Evolutionary conservation across 1,140 invertebrate species (phyloP).

Genomic region (Drosophila leontia): DNA sequence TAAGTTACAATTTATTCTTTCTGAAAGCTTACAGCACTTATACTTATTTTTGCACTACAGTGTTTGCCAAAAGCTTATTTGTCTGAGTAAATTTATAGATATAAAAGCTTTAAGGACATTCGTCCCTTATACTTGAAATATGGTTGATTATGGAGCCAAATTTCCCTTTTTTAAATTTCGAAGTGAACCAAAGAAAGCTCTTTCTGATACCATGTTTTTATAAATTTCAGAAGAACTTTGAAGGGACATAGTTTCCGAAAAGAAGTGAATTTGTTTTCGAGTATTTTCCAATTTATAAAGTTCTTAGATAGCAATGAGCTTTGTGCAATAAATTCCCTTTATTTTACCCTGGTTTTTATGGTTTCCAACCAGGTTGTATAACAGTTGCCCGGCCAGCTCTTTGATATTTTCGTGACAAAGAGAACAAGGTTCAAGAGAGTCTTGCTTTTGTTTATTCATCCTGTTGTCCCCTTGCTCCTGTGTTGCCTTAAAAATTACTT

Average conservation of each 20-base stretch:
- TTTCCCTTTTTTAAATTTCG: not conserved
- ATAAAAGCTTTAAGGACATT: not conserved
- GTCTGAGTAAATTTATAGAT: not conserved
- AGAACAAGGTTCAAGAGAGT: not conserved
- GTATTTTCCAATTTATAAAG: not conserved
- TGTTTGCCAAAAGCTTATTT: not conserved
- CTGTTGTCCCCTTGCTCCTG: not conserved
- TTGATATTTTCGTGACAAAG: not conserved
- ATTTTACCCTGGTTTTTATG: not conserved
- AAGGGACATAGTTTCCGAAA: not conserved
- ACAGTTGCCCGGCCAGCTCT: not conserved
- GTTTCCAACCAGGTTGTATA: not conserved
- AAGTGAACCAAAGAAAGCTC: not conserved
- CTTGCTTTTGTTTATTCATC: no score
- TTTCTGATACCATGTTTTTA: no score
- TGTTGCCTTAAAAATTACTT: not conserved
- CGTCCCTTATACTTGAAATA: not conserved
- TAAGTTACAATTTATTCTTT: no score
- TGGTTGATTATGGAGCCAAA: not conserved
- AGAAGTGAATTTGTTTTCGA: no score
- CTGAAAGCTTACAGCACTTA: slow-evolving; percentile 6
- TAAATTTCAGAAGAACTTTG: not conserved
- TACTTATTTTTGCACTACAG: not conserved
- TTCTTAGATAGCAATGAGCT: not conserved
- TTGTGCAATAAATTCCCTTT: no score